phyloP scores from a whole-genome alignment of 2,113 vertebrate species.

The Anser cygnoides region DNA sequence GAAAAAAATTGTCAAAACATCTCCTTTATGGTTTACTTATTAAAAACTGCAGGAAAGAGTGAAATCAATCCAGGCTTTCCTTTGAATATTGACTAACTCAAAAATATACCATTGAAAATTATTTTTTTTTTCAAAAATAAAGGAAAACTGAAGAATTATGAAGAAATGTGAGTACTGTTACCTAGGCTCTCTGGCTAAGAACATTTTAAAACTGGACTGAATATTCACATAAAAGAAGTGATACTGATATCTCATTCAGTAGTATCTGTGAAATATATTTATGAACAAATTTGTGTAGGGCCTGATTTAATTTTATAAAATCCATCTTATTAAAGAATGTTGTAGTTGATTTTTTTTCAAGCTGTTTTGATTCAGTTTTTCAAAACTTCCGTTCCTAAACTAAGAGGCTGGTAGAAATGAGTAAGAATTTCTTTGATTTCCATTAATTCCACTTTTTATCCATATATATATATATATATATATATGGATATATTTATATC shows the following conservation, averaged over 20 bases:
- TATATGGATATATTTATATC: no score
- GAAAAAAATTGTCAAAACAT: background rate
- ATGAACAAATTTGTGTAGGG: background rate
- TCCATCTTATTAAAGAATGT: background rate
- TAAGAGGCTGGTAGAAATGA: background rate
- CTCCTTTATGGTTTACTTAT: background rate
- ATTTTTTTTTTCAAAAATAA: background rate
- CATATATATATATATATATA: background rate
- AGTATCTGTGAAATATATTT: background rate
- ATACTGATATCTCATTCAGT: background rate
- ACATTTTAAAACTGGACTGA: background rate
- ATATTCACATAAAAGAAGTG: background rate
- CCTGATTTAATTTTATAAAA: background rate
- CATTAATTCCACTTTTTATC: constrained; percentile 32
- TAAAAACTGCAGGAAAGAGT: background rate
- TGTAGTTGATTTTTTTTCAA: background rate
- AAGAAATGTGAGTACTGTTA: background rate
- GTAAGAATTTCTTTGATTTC: constrained; percentile 3
- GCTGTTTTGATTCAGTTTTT: background rate
- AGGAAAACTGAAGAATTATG: background rate
- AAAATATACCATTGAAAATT: background rate
- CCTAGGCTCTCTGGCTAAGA: background rate
- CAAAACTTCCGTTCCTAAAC: background rate
- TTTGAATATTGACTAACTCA: background rate
- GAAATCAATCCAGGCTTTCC: background rate